Evolutionary conservation across 2,888 invertebrate genomes (phyloP).

Genomic region (Hermodice carunculata): DNA sequence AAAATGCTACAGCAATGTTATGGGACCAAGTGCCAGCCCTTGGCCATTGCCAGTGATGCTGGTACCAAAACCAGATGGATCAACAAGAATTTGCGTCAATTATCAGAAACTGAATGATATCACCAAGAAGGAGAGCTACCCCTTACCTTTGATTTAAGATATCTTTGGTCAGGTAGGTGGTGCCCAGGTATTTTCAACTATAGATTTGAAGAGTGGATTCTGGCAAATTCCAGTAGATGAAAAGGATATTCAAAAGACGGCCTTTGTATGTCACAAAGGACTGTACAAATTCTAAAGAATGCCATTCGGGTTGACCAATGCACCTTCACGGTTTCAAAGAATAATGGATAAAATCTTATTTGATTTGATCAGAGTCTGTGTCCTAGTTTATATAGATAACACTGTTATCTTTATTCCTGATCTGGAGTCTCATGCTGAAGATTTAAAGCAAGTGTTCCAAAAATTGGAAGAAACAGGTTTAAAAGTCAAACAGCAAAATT

Average conservation of each 20-base stretch:
- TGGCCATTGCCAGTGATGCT: conserved; percentile 11
- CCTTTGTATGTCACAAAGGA: conserved; percentile 19
- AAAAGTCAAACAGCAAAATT: conserved; percentile 35
- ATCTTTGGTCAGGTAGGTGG: conserved; percentile 35
- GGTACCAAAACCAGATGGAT: conserved; percentile 12
- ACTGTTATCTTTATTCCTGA: conserved; percentile 31
- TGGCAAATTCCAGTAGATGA: conserved; percentile 26
- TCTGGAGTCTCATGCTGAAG: too few species aligned
- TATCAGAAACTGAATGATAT: conserved; percentile 20
- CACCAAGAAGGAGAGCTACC: conserved; percentile 23
- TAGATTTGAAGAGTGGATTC: conserved; percentile 31
- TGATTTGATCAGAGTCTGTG: conserved; percentile 1
- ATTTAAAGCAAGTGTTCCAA: too few species aligned
- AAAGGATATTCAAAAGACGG: conserved; percentile 26
- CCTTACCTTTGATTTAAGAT: conserved; percentile 30
- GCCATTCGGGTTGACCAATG: conserved; percentile 34
- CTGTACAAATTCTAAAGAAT: conserved; percentile 26
- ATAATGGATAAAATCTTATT: conserved; percentile 21
- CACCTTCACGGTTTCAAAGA: conserved; percentile 26
- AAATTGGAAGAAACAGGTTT: too few species aligned
- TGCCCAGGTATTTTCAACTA: conserved; percentile 14
- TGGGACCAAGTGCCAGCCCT: too few species aligned
- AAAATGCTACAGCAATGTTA: too few species aligned
- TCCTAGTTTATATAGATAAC: conserved; percentile 32
- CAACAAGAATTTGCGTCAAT: conserved; percentile 30